Evolutionary conservation across 2,797 vertebrate genomes (phyloP).

Genomic region (Coilia nasus): DNA sequence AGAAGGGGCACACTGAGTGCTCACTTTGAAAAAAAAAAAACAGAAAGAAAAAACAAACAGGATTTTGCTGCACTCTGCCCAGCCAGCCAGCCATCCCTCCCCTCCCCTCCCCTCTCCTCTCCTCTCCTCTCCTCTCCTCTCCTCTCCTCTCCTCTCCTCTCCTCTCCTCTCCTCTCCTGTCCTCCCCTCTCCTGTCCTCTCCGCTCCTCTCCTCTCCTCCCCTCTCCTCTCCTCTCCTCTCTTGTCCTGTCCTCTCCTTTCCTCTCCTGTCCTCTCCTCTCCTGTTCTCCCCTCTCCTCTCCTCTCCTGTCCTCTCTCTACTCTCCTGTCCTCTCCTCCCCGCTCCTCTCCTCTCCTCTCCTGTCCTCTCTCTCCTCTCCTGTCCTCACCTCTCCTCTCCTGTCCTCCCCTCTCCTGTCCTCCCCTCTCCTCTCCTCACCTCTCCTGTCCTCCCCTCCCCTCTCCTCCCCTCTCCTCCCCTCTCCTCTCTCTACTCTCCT

Average conservation of each 20-base stretch:
- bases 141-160: background rate
- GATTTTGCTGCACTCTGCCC: constrained; percentile 7
- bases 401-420: constrained; percentile 66
- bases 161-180: background rate
- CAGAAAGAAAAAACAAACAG: background rate
- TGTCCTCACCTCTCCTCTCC: no score
- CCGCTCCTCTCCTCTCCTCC: no score
- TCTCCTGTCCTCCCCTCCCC: no score
- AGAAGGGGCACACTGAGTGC: background rate
- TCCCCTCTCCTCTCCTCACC: constrained; percentile 66
- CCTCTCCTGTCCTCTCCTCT: background rate
- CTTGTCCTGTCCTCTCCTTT: background rate
- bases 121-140: background rate
- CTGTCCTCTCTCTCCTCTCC: no score
- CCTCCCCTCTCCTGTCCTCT: background rate
- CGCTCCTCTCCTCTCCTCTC: no score
- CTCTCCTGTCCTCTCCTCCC: no score
- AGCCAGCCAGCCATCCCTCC: no score
- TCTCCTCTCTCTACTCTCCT: no score
- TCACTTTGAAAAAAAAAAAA: background rate
- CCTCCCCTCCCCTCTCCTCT: no score
- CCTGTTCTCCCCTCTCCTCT: no score
- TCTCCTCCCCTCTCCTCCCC: constrained; percentile 66
- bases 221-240: background rate
- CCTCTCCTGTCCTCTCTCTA: no score